These are phyloP conservation scores for Cephus nigrinus DNA, from an alignment of 2,888 invertebrate species.

Conservation along the genomic window DNA sequence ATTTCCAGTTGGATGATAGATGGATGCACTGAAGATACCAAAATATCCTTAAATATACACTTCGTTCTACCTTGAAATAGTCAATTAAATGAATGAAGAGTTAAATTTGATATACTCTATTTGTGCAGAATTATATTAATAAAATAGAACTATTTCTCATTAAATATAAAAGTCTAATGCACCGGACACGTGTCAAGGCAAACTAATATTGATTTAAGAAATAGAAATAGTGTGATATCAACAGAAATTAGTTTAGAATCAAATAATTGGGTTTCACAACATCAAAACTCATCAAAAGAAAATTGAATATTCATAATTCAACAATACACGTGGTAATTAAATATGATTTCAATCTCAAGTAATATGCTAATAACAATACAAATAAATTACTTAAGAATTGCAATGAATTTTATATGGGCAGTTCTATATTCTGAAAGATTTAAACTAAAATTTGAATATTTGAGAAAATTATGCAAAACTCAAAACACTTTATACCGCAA, in stretches of 20 bases:
- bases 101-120: conserved; percentile 21
- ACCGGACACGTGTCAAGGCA: background rate
- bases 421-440: background rate
- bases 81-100: conserved; percentile 28
- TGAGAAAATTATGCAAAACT: background rate
- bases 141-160: background rate
- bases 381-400: background rate
- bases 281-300: background rate
- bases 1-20: conserved; percentile 42
- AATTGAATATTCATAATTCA: background rate
- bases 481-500: background rate
- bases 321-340: background rate
- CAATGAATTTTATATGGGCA: background rate
- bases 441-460: background rate
- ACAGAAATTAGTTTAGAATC: background rate
- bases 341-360: background rate
- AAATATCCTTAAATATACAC: conserved; percentile 24
- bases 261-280: background rate
- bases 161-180: background rate
- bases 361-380: background rate
- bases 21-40: conserved; percentile 28
- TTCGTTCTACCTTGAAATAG: conserved; percentile 25
- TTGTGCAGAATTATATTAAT: background rate
- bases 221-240: background rate
- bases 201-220: background rate